Evolutionary conservation across 2,888 invertebrate genomes (phyloP).

Genomic region (Cephus spinipes): DNA sequence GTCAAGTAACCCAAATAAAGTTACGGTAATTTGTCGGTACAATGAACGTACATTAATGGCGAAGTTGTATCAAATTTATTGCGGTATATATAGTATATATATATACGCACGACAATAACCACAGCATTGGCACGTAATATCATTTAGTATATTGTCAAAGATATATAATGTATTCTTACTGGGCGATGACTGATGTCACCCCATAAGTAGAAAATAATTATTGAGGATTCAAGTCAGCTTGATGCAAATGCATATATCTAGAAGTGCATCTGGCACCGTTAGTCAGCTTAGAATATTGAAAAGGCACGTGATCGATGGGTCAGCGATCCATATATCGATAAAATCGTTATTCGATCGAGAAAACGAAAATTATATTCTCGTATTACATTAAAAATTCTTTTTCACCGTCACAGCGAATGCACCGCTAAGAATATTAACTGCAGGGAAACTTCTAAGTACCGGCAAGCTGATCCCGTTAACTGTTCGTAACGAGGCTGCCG

Average conservation of each 20-base stretch:
- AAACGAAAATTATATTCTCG: not conserved
- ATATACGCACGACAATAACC: not conserved
- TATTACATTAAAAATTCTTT: not conserved
- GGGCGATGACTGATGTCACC: not conserved
- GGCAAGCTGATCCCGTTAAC: constrained; percentile 8
- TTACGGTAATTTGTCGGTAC: not conserved
- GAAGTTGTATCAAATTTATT: not conserved
- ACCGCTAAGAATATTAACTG: not conserved
- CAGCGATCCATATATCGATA: not conserved
- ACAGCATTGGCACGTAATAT: not conserved
- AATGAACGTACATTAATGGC: not conserved
- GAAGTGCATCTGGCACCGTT: not conserved
- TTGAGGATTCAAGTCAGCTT: not conserved
- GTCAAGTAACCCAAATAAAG: not conserved
- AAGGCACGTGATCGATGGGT: not conserved
- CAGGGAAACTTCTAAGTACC: not conserved
- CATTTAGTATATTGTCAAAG: not conserved
- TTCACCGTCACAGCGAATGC: not conserved
- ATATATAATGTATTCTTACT: not conserved
- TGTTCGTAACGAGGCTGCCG: constrained; percentile 8
- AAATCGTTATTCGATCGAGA: not conserved
- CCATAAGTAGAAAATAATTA: not conserved
- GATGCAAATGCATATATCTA: not conserved
- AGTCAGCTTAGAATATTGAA: not conserved
- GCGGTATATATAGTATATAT: not conserved